phyloP scores from a whole-genome alignment of 2,797 vertebrate genomes.

The Cirrhinus mrigala region DNA sequence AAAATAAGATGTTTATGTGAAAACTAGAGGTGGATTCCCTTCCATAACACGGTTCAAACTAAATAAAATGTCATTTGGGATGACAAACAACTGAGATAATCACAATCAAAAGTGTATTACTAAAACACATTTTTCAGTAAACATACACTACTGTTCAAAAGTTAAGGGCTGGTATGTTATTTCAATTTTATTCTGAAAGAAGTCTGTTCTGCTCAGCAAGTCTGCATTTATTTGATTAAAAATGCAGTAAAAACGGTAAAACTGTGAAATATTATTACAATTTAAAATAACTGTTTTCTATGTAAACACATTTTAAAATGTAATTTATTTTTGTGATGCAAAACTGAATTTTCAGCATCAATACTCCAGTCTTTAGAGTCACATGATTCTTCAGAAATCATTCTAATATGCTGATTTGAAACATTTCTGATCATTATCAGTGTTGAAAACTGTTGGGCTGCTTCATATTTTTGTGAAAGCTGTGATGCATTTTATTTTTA shows the following conservation, averaged over 20 bases:
- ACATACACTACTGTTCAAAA: background rate
- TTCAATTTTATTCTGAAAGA: background rate
- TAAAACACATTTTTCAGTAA: background rate
- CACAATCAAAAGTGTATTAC: background rate
- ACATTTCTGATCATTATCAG: background rate
- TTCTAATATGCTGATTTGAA: background rate
- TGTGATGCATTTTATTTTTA: background rate
- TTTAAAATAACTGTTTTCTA: background rate
- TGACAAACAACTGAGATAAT: background rate
- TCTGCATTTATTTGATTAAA: conserved; percentile 1
- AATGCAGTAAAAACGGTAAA: background rate
- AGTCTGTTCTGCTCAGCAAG: background rate
- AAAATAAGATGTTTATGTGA: background rate
- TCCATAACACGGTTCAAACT: too few relatives aligned
- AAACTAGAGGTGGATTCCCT: background rate
- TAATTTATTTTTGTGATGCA: background rate
- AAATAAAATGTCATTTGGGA: background rate
- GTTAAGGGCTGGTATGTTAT: background rate
- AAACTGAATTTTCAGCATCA: background rate
- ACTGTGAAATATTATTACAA: background rate
- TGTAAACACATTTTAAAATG: background rate
- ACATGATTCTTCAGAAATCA: background rate
- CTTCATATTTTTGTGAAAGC: background rate
- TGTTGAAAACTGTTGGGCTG: background rate
- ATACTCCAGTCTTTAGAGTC: background rate